Evolutionary conservation across 1,140 invertebrate genomes (phyloP).

Genomic region (Mizuhopecten yessoensis): DNA sequence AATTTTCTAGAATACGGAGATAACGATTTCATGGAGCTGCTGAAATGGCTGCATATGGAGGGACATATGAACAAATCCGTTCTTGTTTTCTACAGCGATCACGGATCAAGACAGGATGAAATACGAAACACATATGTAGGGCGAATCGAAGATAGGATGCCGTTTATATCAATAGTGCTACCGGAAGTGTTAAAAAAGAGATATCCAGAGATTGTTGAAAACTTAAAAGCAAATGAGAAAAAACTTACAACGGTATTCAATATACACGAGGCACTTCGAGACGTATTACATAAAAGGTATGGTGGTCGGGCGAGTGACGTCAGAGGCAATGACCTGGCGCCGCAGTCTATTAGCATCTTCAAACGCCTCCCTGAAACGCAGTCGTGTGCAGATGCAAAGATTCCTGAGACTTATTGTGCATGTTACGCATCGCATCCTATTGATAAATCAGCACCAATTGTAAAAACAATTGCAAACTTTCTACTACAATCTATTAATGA

Average conservation of each 20-base stretch:
- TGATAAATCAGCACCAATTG: not conserved
- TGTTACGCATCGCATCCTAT: slow-evolving; percentile 76
- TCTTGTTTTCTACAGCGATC: slow-evolving; percentile 86
- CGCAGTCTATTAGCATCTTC: slow-evolving; percentile 82
- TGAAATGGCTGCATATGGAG: slow-evolving; percentile 72
- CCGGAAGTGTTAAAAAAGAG: slow-evolving; percentile 88
- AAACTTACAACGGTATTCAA: slow-evolving; percentile 84
- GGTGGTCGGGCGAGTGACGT: not conserved
- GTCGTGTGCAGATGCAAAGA: slow-evolving; percentile 81
- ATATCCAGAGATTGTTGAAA: slow-evolving; percentile 87
- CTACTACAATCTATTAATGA: slow-evolving; percentile 72
- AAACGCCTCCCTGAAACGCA: slow-evolving; percentile 79
- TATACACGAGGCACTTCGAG: slow-evolving; percentile 81
- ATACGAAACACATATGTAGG: slow-evolving; percentile 92
- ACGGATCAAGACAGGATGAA: slow-evolving; percentile 45
- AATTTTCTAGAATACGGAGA: slow-evolving; percentile 51
- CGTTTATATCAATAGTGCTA: slow-evolving; percentile 91
- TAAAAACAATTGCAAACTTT: slow-evolving; percentile 54
- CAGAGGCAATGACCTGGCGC: slow-evolving; percentile 2
- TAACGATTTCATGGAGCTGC: slow-evolving; percentile 68
- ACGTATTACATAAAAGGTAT: slow-evolving; percentile 78
- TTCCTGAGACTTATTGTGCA: slow-evolving; percentile 83
- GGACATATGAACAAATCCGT: slow-evolving; percentile 84
- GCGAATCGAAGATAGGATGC: slow-evolving; percentile 93
- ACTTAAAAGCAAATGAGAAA: slow-evolving; percentile 87